Conservation (phyloP, 2,113 vertebrate genomes). For the Tylochromis polylepis region DNA sequence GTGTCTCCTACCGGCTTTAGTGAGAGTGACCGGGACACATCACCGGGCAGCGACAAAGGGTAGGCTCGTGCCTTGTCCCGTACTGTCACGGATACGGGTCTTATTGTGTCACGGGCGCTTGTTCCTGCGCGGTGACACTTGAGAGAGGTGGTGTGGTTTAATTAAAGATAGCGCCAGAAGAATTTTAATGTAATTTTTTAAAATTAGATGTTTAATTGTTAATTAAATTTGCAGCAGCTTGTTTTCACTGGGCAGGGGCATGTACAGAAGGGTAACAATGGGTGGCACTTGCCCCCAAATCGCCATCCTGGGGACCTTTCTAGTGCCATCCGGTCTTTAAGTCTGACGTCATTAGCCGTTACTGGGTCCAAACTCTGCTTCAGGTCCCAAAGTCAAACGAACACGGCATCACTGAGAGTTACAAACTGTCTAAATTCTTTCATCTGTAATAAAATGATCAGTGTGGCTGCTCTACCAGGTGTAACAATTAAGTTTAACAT, state of each 20-base stretch:
- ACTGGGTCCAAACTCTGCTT: too few species aligned
- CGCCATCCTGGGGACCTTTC: not conserved
- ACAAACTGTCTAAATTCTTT: too few species aligned
- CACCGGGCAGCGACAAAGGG: not conserved
- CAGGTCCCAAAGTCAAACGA: too few species aligned
- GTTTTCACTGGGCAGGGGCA: not conserved
- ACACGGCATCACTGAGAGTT: too few species aligned
- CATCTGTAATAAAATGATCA: too few species aligned
- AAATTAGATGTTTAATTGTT: not conserved
- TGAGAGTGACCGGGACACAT: conserved; percentile 15
- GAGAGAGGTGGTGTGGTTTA: not conserved
- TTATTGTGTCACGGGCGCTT: conserved; percentile 31
- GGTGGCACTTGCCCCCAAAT: not conserved
- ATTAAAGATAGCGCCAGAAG: not conserved
- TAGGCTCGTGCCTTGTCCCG: conserved; percentile 3
- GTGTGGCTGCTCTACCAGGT: too few species aligned
- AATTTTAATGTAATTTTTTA: not conserved
- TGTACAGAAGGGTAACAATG: not conserved
- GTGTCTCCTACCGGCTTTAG: not conserved
- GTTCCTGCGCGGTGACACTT: not conserved
- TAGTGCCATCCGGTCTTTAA: too few species aligned
- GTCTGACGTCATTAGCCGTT: too few species aligned
- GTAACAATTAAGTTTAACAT: too few species aligned
- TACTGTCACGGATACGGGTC: not conserved
- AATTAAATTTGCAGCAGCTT: not conserved